Evolutionary conservation across 2,888 invertebrate species (phyloP), one percentile per base, ranked within the genome.

Genomic region (Buathra laborator): DNA sequence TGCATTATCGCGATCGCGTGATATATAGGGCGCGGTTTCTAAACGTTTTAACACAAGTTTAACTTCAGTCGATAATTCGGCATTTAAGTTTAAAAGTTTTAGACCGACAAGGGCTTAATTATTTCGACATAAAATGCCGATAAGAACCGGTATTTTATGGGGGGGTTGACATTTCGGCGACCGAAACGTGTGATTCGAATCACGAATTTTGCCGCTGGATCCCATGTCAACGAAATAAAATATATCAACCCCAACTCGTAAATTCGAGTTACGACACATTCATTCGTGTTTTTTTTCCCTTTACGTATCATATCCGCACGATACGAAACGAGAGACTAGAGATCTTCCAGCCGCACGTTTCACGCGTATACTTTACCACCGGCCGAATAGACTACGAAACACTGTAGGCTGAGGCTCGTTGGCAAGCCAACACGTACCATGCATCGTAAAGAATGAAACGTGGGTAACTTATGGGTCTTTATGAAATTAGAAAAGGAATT

Each of bases 401-500:
- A n/a, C 3, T 12, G 29, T 24, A 14, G n/a, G 32, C 6, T 32
- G 59, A 24, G 12, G 12, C 59, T 59, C 29, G 14, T 29, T 29
- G 6, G 59, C 59, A 16, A 46, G 59, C 59, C 29, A 5, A 29
- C 62, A 46, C 62, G 72, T 59, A 62, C 46, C 59, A n/a, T 24
- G 24, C 62, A 62, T 43, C 59, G 59, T 74, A 74, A 62, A 74
- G 59, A 62, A 72, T n/a, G 24, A 5, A n/a, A 24, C 43, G 10
- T 44, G 44, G 70, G 56, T 59, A 44, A 72, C 59, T 43, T 43
- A 56, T 24, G 72, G n/a, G 59, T 62, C 59, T 62, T 46, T 62
- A 62, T 48, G 72, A 59, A 74, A 74, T 74, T 74, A 62, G 59
- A 16, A 62, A 62, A 46, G 16, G 24, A 62, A 62, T 74, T 74